Percentiles rank a stretch among this genome's conserved stretches.
Conservation (phyloP, 2,888 invertebrate genomes). For the Thera obeliscata region DNA sequence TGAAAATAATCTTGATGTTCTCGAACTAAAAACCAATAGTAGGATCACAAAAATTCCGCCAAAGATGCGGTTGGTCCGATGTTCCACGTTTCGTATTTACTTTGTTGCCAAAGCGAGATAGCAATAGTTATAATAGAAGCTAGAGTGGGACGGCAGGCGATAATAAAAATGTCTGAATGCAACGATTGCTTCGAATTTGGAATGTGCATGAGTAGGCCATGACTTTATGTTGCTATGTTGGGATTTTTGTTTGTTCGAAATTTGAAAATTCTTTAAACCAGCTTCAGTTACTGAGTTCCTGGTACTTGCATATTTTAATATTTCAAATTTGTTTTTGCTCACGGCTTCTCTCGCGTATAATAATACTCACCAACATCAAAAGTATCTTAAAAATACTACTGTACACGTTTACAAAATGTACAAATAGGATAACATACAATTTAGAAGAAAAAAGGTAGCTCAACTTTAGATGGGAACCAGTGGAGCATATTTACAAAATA, state of each 20-base stretch:
- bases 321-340: too few species aligned
- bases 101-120: slow-evolving; percentile 30
- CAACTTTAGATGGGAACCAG: too few species aligned
- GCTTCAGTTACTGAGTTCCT: neutral
- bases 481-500: neutral
- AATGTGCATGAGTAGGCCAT: slow-evolving; percentile 27
- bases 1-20: neutral
- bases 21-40: slow-evolving; percentile 17
- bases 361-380: too few species aligned
- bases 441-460: too few species aligned
- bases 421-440: too few species aligned
- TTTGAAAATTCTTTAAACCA: slow-evolving; percentile 10
- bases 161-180: slow-evolving; percentile 58
- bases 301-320: too few species aligned
- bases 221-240: slow-evolving; percentile 29
- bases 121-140: slow-evolving; percentile 9
- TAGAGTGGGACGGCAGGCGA: slow-evolving; percentile 37
- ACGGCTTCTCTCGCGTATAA: too few species aligned
- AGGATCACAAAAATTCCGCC: slow-evolving; percentile 24
- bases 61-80: slow-evolving; percentile 38
- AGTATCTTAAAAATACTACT: too few species aligned
- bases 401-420: too few species aligned
- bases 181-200: slow-evolving; percentile 37
- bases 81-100: slow-evolving; percentile 34
- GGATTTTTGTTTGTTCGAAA: slow-evolving; percentile 25